Evolutionary conservation across 2,888 invertebrate species (phyloP), one percentile per base, ranked within the genome.

Genomic region (Atrina japonica): DNA sequence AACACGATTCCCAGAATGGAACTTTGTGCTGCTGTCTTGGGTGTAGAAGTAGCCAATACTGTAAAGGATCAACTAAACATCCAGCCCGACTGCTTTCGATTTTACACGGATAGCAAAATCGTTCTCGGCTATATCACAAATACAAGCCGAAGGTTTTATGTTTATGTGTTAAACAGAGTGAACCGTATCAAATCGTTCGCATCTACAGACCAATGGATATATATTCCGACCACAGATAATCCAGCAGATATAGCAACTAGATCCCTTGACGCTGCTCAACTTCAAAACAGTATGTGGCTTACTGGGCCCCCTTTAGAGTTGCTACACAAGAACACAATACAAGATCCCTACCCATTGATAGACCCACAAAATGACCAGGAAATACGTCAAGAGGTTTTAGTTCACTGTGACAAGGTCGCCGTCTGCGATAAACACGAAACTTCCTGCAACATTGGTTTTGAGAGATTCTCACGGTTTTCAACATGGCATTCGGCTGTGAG

Each of bases 191-290:
- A 43, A 11, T 21, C 52, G 5, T 29, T 21, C 21, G 45, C 16
- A n/a, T 29, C 35, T 11, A 43, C 69, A n/a, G 5, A 40, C 21
- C 56, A 64, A 40, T 69, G 69, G 69, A 25, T n/a, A 14, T 41
- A 52, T 45, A 47, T 69, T 18, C 29, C 52, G 0, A 35, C 63
- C 5, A 40, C 27, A 7, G 9, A 52, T 16, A 66, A 66, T 35
- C 66, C 71, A 43, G 66, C 61, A 3, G 66, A 71, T 40, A n/a
- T n/a, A 16, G 66, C 53, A 2, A 59, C 66, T 16, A 43, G 66
- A 40, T 21, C 40, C 5, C 18, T 55, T 1, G 11, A 16, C n/a
- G 50, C 60, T 16, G 6, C n/a, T 25, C 18, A 58, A 5, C 9
- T 27, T 14, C n/a, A 3, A 9, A 47, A 30, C 14, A 56, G 56